A percentile compares a stretch with the other conserved stretches of the same genome.
Evolutionary conservation across 1,140 invertebrate species (phyloP).

Genomic region (Melanaphis sacchari): DNA sequence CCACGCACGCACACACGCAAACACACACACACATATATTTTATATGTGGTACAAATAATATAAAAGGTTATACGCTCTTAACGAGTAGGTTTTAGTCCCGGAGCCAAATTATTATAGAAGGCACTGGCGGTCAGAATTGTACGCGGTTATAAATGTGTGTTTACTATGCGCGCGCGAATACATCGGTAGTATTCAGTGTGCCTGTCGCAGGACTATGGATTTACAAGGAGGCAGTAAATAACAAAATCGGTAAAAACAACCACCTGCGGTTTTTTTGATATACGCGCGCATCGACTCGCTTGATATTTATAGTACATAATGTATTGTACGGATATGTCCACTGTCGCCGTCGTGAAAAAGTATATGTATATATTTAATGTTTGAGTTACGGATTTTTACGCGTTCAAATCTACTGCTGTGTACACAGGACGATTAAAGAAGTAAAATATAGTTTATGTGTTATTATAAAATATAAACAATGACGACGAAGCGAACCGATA

Average conservation of each 20-base stretch:
- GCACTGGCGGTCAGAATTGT: neutral
- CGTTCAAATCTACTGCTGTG: neutral
- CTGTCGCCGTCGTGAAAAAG: neutral
- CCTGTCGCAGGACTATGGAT: neutral
- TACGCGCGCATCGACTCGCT: neutral
- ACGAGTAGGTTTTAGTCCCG: neutral
- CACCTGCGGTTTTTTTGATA: constrained; percentile 31
- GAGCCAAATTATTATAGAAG: neutral
- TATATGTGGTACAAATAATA: neutral
- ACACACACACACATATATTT: too few relatives aligned
- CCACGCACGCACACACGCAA: too few relatives aligned
- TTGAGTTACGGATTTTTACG: neutral
- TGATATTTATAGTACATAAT: neutral
- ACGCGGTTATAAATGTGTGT: neutral
- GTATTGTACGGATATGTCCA: neutral
- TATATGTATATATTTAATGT: neutral
- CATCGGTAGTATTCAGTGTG: neutral
- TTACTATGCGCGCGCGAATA: neutral
- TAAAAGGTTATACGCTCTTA: neutral
- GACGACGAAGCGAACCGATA: neutral
- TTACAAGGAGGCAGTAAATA: neutral
- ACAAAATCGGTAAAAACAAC: constrained; percentile 6
- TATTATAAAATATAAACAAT: neutral
- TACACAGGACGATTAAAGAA: neutral
- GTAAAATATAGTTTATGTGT: neutral